Base-by-base conservation (phyloP, 2,113 vertebrate genomes). In the Paraplagusia blochii region DNA sequence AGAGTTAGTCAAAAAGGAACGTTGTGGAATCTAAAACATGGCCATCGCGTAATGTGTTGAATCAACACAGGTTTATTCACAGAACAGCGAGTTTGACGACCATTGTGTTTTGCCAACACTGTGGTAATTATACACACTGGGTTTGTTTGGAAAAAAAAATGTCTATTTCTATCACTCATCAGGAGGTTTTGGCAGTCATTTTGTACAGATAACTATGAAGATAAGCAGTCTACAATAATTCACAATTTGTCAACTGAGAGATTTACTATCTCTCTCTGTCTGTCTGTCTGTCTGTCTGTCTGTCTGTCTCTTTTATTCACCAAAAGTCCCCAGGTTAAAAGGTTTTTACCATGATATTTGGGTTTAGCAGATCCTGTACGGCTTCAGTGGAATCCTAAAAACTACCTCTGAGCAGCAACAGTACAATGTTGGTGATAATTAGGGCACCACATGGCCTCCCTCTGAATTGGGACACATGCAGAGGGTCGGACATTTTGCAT, bases 1-100 rank as follows among this genome's bases (percentile, higher is more conserved):
- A 74, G 77, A 75, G 22, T 60, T 70, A 76, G 79, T 84, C 81
- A 65, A 33, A 73, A 74, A 33, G 52, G 59, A 84, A 66, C 42
- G 57, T 69, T 19, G 55, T 43, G 19, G 72, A 2, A 15, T 40
- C 9, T 52, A 64, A 80, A 66, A 68, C 22, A 15, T 15, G 7
- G 7, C 68, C 73, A 66, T 69, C 66, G 68, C 62, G 15, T 49
- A 17, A 44, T 59, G 70, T 65, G 64, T 80, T 80, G 77, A 81
- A 80, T 67, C 57, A 29, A 46, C 69, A 13, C 60, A 66, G 36
- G 19, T 64, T 53, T 84, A 78, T 83, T 80, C 82, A 69, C 53
- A 44, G 69, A 6, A 19, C 36, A 9, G 12, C 6, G 58, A 62
- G 40, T 69, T 66, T 47, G 35, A 61, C 58, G 54, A 45, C 51